A percentile compares a stretch with the other conserved stretches of the same genome.
Conservation (phyloP, 2,113 vertebrate species). For the Paramormyrops kingsleyae region DNA sequence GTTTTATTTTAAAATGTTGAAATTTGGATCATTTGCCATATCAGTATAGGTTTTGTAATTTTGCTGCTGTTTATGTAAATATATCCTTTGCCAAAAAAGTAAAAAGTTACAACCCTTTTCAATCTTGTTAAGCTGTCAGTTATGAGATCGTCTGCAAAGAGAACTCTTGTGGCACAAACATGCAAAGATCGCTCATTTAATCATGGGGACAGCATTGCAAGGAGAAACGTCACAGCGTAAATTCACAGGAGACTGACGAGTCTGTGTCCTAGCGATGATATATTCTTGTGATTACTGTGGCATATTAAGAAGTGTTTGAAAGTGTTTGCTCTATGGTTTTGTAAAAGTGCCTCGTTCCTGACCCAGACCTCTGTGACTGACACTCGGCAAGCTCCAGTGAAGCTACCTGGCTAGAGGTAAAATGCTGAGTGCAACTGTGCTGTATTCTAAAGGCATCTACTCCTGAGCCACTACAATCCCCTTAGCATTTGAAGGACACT, state of each 20-base stretch:
- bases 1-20: background rate
- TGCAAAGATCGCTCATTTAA: slow-evolving; percentile 27
- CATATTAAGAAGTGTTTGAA: slow-evolving; percentile 6
- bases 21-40: background rate
- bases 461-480: background rate
- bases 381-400: background rate
- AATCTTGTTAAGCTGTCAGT: background rate
- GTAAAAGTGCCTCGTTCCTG: background rate
- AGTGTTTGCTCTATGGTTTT: background rate
- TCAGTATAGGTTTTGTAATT: background rate
- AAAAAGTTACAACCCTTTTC: slow-evolving; percentile 16
- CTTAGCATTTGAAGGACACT: background rate
- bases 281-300: slow-evolving; percentile 12
- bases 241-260: slow-evolving; percentile 26
- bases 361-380: background rate
- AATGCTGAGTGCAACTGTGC: background rate
- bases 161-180: slow-evolving; percentile 11
- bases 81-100: slow-evolving; percentile 11
- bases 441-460: background rate
- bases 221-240: slow-evolving; percentile 31
- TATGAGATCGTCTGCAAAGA: slow-evolving; percentile 20
- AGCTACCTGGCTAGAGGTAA: slow-evolving; percentile 4
- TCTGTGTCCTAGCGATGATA: background rate
- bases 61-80: slow-evolving; percentile 14
- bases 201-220: slow-evolving; percentile 14